Conservation (phyloP, 2,888 invertebrate genomes). For the Tetrapedia diversipes region DNA sequence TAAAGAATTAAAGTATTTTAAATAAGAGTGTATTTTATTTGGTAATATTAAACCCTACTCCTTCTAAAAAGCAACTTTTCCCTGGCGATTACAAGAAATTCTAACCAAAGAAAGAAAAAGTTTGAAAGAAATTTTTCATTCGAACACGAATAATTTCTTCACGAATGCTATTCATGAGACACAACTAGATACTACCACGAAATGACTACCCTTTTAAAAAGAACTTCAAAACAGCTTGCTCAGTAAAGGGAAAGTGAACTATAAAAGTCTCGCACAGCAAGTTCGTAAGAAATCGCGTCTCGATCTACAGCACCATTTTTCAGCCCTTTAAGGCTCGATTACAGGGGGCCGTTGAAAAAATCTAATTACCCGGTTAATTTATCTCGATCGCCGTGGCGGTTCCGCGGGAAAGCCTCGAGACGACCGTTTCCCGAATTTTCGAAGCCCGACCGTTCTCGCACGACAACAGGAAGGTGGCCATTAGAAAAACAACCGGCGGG, state of each 20-base stretch:
- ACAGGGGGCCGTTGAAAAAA: neutral
- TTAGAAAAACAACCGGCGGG: conserved; percentile 16
- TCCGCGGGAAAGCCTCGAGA: no score
- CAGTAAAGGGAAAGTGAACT: no score
- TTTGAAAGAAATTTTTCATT: no score
- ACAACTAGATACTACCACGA: no score
- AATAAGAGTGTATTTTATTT: no score
- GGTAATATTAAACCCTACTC: no score
- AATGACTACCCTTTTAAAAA: neutral
- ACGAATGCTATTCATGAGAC: neutral
- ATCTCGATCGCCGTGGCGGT: neutral
- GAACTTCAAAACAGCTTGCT: no score
- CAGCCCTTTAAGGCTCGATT: neutral
- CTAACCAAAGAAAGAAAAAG: no score
- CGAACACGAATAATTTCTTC: no score
- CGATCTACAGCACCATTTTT: neutral
- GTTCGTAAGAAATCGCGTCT: conserved; percentile 5
- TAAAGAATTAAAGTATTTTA: no score
- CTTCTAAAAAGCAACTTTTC: no score
- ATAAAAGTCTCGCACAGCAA: no score
- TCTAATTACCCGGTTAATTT: neutral
- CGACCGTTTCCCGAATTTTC: neutral
- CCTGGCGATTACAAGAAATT: neutral
- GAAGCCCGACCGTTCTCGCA: neutral
- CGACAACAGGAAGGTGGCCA: conserved; percentile 9